A percentile compares a stretch with the other conserved stretches of the same genome.
Conservation (phyloP, 2,113 vertebrate species). For the Lepisosteus osseus region DNA sequence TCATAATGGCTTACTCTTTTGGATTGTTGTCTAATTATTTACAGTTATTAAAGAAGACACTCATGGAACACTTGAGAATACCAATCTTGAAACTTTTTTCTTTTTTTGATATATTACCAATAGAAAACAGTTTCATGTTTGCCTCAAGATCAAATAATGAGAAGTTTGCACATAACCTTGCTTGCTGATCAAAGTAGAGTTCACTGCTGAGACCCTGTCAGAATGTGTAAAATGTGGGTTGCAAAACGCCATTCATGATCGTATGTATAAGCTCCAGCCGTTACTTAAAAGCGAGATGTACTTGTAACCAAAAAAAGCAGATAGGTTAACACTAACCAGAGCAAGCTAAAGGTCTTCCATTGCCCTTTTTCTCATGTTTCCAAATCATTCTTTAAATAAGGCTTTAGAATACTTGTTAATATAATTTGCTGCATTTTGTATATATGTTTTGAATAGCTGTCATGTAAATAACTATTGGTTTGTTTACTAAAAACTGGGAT, state of each 20-base stretch:
- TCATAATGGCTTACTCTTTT: constrained; percentile 46
- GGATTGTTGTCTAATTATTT: constrained; percentile 52
- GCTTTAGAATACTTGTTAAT: constrained; percentile 60
- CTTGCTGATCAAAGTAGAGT: constrained; percentile 27
- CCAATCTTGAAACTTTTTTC: constrained; percentile 25
- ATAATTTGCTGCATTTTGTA: constrained; percentile 67
- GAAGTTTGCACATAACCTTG: constrained; percentile 71
- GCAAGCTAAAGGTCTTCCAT: constrained; percentile 33
- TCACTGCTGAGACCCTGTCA: not conserved
- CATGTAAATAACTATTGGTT: constrained; percentile 67
- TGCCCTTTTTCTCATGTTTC: constrained; percentile 53
- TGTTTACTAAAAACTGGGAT: constrained; percentile 69
- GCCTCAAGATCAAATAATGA: constrained; percentile 51
- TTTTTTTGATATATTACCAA: constrained; percentile 22
- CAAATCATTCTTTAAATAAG: constrained; percentile 40
- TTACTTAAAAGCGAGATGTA: not conserved
- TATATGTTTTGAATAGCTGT: constrained; percentile 62
- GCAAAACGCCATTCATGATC: not conserved
- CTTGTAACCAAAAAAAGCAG: not conserved
- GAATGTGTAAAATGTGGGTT: constrained; percentile 23
- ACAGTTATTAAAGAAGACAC: constrained; percentile 64
- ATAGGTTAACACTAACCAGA: constrained; percentile 26
- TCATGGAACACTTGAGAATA: constrained; percentile 49
- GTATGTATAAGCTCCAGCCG: not conserved
- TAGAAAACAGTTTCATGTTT: constrained; percentile 32